These are phyloP conservation scores for Mylabris sibirica DNA, from an alignment of 2,888 invertebrate genomes.

Conservation along the genomic window DNA sequence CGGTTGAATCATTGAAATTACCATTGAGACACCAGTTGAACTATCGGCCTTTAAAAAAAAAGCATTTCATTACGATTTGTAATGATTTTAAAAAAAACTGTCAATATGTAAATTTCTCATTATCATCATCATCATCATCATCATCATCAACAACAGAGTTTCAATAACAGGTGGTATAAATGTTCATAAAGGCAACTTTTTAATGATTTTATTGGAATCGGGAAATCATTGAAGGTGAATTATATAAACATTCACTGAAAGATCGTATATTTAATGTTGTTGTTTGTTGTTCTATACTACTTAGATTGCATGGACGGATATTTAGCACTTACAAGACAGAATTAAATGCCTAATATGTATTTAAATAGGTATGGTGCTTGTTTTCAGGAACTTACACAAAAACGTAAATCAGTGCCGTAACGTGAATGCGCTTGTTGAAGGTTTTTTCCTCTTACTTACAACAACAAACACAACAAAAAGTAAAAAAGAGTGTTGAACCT, in stretches of 20 bases:
- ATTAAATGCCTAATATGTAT: conserved; percentile 38
- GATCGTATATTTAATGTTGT: not conserved
- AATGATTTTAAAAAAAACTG: not conserved
- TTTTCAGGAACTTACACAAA: conserved; percentile 26
- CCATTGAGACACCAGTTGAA: not conserved
- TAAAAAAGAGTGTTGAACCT: not conserved
- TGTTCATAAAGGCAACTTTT: not conserved
- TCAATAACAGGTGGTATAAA: not conserved
- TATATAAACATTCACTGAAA: not conserved
- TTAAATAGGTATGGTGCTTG: conserved; percentile 36
- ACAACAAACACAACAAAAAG: not conserved
- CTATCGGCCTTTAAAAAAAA: not conserved
- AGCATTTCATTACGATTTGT: not conserved
- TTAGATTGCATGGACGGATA: conserved; percentile 21
- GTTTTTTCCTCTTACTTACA: not conserved
- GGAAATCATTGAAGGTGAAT: not conserved
- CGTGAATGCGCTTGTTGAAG: conserved; percentile 21
- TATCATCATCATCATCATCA: too few species aligned
- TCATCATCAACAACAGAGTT: not conserved
- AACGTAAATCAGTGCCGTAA: conserved; percentile 35
- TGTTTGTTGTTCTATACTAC: not conserved
- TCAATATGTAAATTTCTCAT: conserved; percentile 4
- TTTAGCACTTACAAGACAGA: conserved; percentile 36
- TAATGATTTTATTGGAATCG: not conserved
- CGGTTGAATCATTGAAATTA: conserved; percentile 3